phyloP scores from a whole-genome alignment of 2,113 vertebrate species.

The Bubo blakistoni region DNA sequence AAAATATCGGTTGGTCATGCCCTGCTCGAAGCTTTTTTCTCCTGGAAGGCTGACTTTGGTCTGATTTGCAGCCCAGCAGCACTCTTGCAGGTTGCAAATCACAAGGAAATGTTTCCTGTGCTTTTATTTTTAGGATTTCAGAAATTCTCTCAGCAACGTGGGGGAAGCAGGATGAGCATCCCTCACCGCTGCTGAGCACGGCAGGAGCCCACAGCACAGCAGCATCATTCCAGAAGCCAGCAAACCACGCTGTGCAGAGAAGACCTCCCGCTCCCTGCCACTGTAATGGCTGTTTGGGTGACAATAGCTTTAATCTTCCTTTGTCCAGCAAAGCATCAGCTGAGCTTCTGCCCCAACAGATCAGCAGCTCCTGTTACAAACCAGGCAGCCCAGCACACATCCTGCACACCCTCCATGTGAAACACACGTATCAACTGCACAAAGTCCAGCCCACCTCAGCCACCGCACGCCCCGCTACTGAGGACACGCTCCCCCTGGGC shows the following conservation, averaged over 20 bases:
- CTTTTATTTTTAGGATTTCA: neutral
- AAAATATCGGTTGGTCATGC: neutral
- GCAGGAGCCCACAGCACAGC: neutral
- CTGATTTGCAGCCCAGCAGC: neutral
- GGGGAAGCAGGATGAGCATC: neutral
- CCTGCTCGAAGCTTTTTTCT: neutral
- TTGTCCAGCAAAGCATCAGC: neutral
- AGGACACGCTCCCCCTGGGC: rapidly evolving
- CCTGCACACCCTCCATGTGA: neutral
- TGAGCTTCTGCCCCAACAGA: neutral
- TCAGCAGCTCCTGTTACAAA: neutral
- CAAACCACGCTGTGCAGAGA: neutral
- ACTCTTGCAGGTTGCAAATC: neutral
- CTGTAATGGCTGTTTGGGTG: neutral
- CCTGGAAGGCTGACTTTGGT: neutral
- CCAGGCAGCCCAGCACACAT: neutral
- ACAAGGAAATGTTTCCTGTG: neutral
- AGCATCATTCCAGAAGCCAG: neutral
- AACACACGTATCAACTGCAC: rapidly evolving
- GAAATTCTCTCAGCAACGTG: neutral
- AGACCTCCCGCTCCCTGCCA: neutral
- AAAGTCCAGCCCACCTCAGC: neutral
- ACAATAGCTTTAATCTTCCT: neutral
- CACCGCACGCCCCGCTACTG: rapidly evolving
- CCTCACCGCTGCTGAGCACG: neutral